Base-by-base conservation (phyloP, 2,113 vertebrate species). In the Datnioides undecimradiatus region DNA sequence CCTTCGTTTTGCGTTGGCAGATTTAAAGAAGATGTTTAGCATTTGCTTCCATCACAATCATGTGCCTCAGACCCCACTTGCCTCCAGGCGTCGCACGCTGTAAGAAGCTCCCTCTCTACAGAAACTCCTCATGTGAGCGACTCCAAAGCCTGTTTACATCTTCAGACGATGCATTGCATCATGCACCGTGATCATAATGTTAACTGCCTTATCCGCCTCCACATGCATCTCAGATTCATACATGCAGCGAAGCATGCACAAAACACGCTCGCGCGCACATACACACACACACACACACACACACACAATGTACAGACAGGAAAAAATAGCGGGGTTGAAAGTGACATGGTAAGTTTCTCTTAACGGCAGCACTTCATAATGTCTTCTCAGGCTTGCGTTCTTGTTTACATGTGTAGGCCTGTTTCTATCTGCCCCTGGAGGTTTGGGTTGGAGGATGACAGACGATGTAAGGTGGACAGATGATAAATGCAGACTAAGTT, bases 141-240 rank as follows among this genome's bases (percentile, higher is more conserved):
- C 49, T 77, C 57, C 10, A 59, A 87, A 90, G 29, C 88, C 71
- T 46, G 81, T 88, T 91, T 88, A 70, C 88, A 84, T 88, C 82
- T 88, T 76, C 69, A 76, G 73, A 68, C 55, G 58, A 55, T 12
- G 76, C 59, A 52, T 92, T 93, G 87, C 89, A 89, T 92, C 91
- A 91, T 75, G 43, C 69, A 10, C 27, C 8, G n/a, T 55, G 66
- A 86, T 87, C 67, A 57, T 62, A 31, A 83, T 29, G 70, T 86
- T 88, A 76, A 87, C 60, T 0, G 55, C 76, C 80, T 71, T 55
- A 72, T 75, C 88, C 85, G 41, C 85, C 84, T 57, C 52, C 82
- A 7, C 78, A 29, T 71, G 60, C 85, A 57, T 80, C 75, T 79
- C 10, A 40, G 27, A 82, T 86, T 75, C 82, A 80, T 52, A 70